Conservation (phyloP, 35 echinoderm and acorn worm genomes). For the Lytechinus pictus region DNA sequence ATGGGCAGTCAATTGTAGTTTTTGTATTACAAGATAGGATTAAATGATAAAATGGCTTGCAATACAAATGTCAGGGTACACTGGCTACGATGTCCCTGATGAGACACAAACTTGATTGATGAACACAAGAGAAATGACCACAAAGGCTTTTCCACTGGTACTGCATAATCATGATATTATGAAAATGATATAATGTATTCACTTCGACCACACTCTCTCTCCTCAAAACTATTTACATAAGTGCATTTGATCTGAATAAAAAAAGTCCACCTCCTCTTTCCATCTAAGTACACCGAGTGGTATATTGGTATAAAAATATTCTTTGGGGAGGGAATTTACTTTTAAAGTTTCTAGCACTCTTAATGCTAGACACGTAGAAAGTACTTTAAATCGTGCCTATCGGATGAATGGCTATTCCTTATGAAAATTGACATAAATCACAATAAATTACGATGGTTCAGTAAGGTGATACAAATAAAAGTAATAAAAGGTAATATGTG, state of each 20-base stretch:
- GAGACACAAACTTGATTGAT: too few species aligned
- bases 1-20: too few species aligned
- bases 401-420: not conserved
- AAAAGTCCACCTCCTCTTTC: not conserved
- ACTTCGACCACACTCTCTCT: not conserved
- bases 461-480: not conserved
- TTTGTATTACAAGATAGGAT: too few species aligned
- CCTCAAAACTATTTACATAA: not conserved
- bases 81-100: too few species aligned
- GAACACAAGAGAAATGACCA: too few species aligned
- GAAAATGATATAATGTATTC: not conserved
- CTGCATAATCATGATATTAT: not conserved
- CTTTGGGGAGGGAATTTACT: not conserved
- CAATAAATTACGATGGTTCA: not conserved
- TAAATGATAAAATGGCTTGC: too few species aligned
- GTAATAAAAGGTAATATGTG: too few species aligned
- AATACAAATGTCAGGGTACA: too few species aligned
- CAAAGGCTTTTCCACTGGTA: too few species aligned
- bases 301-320: not conserved
- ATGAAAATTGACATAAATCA: not conserved
- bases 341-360: not conserved
- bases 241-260: conserved; percentile 11
- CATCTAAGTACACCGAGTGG: not conserved
- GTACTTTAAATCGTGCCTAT: not conserved
- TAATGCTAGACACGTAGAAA: not conserved